Conservation (phyloP, 2,113 vertebrate genomes). For the Ophiodon elongatus region DNA sequence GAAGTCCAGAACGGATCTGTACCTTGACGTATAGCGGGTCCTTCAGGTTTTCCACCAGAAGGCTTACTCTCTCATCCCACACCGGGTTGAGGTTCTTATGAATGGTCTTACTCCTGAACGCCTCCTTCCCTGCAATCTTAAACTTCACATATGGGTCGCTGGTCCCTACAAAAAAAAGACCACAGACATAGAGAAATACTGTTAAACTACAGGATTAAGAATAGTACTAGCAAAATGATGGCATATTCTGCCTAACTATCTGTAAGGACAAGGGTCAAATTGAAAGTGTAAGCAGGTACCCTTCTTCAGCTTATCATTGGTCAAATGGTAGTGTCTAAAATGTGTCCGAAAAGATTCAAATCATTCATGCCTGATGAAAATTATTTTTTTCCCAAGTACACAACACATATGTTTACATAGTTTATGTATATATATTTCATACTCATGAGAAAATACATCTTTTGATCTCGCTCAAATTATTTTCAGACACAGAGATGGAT, state of each 20-base stretch:
- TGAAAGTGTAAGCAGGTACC: neutral
- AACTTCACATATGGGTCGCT: conserved; percentile 99
- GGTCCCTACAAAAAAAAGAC: conserved; percentile 85
- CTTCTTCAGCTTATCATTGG: neutral
- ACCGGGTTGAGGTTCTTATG: conserved; percentile 97
- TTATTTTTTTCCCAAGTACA: neutral
- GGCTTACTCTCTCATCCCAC: conserved; percentile 92
- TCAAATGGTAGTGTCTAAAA: neutral
- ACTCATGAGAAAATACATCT: neutral
- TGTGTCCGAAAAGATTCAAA: neutral
- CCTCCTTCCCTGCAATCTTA: conserved; percentile 96
- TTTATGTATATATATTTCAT: neutral
- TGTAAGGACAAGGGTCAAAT: neutral
- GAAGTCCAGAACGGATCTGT: conserved; percentile 38
- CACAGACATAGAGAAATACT: neutral
- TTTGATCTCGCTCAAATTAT: neutral
- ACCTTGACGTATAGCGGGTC: conserved; percentile 97
- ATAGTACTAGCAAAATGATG: neutral
- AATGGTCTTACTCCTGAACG: conserved; percentile 97
- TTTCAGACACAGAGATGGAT: neutral
- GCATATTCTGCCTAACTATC: neutral
- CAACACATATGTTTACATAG: neutral
- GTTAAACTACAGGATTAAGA: neutral
- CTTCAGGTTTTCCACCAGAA: conserved; percentile 89
- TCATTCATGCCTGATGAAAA: neutral